Evolutionary conservation across 2,797 vertebrate species (phyloP).

Genomic region (Gobio occitaniae): DNA sequence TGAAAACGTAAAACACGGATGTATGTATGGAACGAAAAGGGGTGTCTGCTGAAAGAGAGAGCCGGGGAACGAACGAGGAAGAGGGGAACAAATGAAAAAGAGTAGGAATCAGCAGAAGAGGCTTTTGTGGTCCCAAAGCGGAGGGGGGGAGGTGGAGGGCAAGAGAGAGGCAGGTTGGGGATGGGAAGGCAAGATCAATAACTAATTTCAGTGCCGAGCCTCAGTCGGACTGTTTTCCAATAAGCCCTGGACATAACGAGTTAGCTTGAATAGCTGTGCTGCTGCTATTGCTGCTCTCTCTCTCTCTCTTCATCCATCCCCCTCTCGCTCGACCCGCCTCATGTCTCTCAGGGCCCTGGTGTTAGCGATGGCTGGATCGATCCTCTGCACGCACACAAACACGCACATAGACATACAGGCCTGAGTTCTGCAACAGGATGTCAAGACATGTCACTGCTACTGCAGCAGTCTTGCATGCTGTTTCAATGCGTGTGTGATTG

Average conservation of each 20-base stretch:
- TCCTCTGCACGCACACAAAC: constrained; percentile 48
- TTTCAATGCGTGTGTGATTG: background rate
- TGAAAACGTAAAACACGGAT: constrained; percentile 16
- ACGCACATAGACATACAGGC: constrained; percentile 44
- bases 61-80: constrained; percentile 37
- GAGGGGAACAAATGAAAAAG: constrained; percentile 61
- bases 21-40: constrained; percentile 42
- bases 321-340: constrained; percentile 45
- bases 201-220: constrained; percentile 95
- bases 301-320: constrained; percentile 41
- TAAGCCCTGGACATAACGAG: constrained; percentile 84
- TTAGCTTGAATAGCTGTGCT: constrained; percentile 75
- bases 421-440: constrained; percentile 53
- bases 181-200: constrained; percentile 90
- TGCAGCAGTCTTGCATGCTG: background rate
- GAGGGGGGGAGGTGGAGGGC: constrained; percentile 59
- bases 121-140: constrained; percentile 61
- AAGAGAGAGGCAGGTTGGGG: constrained; percentile 38
- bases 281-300: constrained; percentile 50
- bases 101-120: constrained; percentile 65
- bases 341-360: constrained; percentile 61
- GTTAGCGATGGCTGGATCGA: constrained; percentile 63
- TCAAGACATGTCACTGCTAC: constrained; percentile 38
- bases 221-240: constrained; percentile 89
- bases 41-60: constrained; percentile 35